Evolutionary conservation across 1,140 invertebrate genomes (phyloP), one percentile per base, ranked within the genome.

Genomic region (Hylaeus volcanicus): DNA sequence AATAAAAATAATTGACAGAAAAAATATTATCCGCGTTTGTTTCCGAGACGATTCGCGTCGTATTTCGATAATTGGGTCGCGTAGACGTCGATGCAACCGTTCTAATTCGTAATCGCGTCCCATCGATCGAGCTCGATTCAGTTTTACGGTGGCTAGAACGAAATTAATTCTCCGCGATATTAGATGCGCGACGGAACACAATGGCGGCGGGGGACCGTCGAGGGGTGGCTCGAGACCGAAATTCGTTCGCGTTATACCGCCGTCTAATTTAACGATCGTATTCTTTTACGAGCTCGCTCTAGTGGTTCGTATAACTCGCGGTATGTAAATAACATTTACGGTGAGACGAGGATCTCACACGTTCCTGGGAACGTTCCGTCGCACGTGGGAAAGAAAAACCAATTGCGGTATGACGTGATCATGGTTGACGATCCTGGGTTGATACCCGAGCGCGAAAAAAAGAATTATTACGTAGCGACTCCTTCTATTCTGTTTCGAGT

Each of bases 61-160:
- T 71, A 58, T 79, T 82, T 74, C 45, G 76, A 55, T 39, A 48
- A 61, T 55, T 82, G 37, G 55, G 75, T 71, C 45, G 37, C 14
- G 74, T 70, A 9, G 15, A 2, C 66, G 43, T 12, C 3, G 53
- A 43, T 48, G 39, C 5, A 2, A 51, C 48, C 14, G n/a, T 73
- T 48, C 3, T 56, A 3, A 5, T 12, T 56, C 66, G 58, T 60
- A 51, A 58, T n/a, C 66, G 45, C 58, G 56, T 41, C 5, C 12
- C n/a, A 60, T 60, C 58, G 58, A 37, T 60, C 58, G 58, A 2
- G 58, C 39, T 9, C 3, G 55, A 43, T 60, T 72, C 56, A 43
- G 56, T 72, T 73, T 73, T 73, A 73, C 56, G 56, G 43, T 4
- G 39, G 14, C 3, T 37, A n/a, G n/a, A 61, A 45, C 12, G 56